A percentile compares a stretch with the other conserved stretches of the same genome.
Conservation (phyloP, 1,140 invertebrate genomes). For the Mizuhopecten yessoensis region DNA sequence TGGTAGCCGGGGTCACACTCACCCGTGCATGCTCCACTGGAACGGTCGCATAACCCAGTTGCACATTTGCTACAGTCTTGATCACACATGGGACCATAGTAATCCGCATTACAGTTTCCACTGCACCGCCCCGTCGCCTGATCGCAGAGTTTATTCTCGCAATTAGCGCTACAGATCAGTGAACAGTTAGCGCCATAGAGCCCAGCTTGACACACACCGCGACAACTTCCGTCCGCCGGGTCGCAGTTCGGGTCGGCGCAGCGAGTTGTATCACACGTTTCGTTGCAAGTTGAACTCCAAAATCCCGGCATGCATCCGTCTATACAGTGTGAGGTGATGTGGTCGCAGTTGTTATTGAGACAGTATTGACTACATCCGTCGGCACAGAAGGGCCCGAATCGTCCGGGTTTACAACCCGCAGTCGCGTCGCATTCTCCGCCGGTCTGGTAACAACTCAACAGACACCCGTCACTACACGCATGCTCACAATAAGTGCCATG, state of each 20-base stretch:
- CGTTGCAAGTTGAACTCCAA: not conserved
- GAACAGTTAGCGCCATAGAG: constrained; percentile 54
- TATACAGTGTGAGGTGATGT: constrained; percentile 36
- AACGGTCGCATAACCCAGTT: not conserved
- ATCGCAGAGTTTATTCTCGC: constrained; percentile 25
- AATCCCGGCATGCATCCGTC: constrained; percentile 44
- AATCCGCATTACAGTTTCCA: not conserved
- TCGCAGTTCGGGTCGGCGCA: not conserved
- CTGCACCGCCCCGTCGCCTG: constrained; percentile 49
- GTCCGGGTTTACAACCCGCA: constrained; percentile 22
- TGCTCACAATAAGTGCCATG: not conserved
- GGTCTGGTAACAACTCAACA: not conserved
- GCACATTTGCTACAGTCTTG: constrained; percentile 43
- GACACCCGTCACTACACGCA: not conserved
- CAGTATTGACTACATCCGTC: constrained; percentile 30
- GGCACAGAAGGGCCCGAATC: constrained; percentile 43
- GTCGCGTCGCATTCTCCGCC: not conserved
- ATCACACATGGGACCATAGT: constrained; percentile 50
- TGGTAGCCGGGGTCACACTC: constrained; percentile 50
- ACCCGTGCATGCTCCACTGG: constrained; percentile 6
- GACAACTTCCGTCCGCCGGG: constrained; percentile 24
- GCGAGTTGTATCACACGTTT: not conserved
- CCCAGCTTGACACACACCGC: constrained; percentile 43
- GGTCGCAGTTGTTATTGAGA: constrained; percentile 44
- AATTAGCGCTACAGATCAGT: constrained; percentile 46